Evolutionary conservation across 1,140 invertebrate species (phyloP).

Genomic region (Drosophila sechellia): DNA sequence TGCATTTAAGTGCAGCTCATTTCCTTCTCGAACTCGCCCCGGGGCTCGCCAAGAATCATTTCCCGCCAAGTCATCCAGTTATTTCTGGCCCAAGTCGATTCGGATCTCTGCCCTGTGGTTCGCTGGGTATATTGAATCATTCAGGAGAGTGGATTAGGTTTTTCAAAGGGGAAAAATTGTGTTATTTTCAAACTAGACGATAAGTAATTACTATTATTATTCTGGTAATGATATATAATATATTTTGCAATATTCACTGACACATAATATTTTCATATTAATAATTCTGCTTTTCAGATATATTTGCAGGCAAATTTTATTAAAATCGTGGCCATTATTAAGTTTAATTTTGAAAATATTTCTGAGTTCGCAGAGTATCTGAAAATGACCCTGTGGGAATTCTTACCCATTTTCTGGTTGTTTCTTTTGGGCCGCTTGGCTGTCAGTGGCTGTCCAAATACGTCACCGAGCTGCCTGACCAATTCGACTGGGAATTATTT

Average conservation of each 20-base stretch:
- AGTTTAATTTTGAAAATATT: neutral
- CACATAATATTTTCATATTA: no score
- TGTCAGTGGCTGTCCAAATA: slow-evolving; percentile 81
- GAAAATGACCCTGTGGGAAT: neutral
- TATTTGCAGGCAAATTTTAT: no score
- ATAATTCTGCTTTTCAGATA: no score
- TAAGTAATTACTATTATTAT: no score
- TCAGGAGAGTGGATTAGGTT: neutral
- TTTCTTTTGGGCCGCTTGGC: slow-evolving; percentile 56
- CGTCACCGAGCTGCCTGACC: slow-evolving; percentile 62
- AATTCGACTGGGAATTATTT: slow-evolving; percentile 64
- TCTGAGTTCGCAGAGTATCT: slow-evolving; percentile 31
- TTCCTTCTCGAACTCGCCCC: slow-evolving; percentile 70
- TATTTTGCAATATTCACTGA: no score
- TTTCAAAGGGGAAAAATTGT: neutral
- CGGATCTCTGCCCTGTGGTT: slow-evolving; percentile 1
- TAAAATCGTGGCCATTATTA: no score
- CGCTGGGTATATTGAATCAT: slow-evolving; percentile 7
- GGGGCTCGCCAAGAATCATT: slow-evolving; percentile 49
- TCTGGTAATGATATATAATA: no score
- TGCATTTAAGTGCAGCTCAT: slow-evolving; percentile 83
- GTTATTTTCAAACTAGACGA: neutral
- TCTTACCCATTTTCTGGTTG: slow-evolving; percentile 22
- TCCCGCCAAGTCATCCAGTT: slow-evolving; percentile 69
- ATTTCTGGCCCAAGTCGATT: slow-evolving; percentile 65